Evolutionary conservation across 1,140 invertebrate genomes (phyloP).

Genomic region (Epicauta chinensis): DNA sequence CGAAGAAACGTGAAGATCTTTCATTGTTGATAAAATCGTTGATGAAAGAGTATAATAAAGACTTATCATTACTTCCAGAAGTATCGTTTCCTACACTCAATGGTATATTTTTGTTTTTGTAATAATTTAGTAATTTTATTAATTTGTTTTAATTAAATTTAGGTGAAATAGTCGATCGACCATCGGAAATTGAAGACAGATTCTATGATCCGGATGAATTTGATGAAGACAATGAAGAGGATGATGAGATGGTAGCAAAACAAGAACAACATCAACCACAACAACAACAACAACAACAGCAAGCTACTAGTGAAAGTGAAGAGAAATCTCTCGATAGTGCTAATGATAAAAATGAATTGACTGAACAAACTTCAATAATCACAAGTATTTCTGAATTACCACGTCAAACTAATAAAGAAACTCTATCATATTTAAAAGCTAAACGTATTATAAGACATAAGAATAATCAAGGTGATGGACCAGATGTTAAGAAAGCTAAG

Average conservation of each 20-base stretch:
- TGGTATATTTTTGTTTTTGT: slow-evolving; percentile 41
- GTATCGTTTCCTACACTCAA: slow-evolving; percentile 59
- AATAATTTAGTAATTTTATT: not conserved
- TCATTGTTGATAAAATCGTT: slow-evolving; percentile 63
- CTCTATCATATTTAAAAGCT: slow-evolving; percentile 39
- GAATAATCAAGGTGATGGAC: slow-evolving; percentile 13
- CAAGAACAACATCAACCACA: slow-evolving; percentile 1
- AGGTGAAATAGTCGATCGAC: slow-evolving; percentile 28
- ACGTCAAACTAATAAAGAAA: slow-evolving; percentile 33
- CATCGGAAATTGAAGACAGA: slow-evolving; percentile 18
- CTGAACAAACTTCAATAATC: slow-evolving; percentile 23
- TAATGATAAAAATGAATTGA: slow-evolving; percentile 15
- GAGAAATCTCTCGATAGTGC: no score
- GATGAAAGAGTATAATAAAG: slow-evolving; percentile 56
- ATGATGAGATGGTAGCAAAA: slow-evolving; percentile 18
- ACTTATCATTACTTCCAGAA: slow-evolving; percentile 53
- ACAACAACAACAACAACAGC: slow-evolving; percentile 24
- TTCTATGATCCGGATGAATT: slow-evolving; percentile 19
- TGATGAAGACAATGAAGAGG: slow-evolving; percentile 22
- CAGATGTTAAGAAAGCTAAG: slow-evolving; percentile 20
- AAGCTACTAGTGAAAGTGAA: not conserved
- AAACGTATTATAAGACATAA: slow-evolving; percentile 38
- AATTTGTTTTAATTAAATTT: slow-evolving; percentile 8
- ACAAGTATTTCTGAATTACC: slow-evolving; percentile 32
- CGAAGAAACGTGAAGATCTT: slow-evolving; percentile 71